Evolutionary conservation across 2,797 vertebrate species (phyloP).

Genomic region (Xerus rutilus): DNA sequence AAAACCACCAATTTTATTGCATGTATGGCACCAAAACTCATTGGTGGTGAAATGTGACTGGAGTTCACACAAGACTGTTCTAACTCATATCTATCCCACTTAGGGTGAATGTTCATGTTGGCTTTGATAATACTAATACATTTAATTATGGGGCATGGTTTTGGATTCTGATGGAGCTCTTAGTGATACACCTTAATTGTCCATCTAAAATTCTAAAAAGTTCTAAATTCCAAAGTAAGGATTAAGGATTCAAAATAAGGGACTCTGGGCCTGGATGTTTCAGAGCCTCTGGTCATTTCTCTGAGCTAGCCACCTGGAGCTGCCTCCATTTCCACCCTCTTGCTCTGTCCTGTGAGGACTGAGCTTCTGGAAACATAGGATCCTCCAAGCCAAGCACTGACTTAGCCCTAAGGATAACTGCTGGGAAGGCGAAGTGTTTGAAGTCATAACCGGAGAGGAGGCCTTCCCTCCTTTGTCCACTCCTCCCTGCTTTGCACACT

Average conservation of each 20-base stretch:
- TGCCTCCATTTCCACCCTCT: neutral
- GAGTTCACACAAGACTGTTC: neutral
- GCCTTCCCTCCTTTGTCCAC: neutral
- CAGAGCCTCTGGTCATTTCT: neutral
- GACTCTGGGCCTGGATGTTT: neutral
- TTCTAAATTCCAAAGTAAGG: neutral
- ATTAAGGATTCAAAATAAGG: neutral
- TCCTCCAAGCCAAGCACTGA: neutral
- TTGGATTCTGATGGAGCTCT: neutral
- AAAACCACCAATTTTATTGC: neutral
- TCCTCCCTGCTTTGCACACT: neutral
- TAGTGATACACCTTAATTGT: neutral
- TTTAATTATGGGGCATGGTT: neutral
- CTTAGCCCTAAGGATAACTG: neutral
- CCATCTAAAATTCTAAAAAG: neutral
- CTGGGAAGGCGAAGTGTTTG: neutral
- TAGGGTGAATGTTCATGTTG: neutral
- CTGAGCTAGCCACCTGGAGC: neutral
- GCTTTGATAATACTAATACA: neutral
- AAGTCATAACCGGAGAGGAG: neutral
- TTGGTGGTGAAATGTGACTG: neutral
- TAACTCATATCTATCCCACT: neutral
- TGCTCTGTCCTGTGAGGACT: neutral
- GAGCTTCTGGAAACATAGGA: neutral
- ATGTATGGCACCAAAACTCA: neutral